A percentile compares a stretch with the other conserved stretches of the same genome.
These are phyloP conservation scores for Myrmecobius fasciatus DNA, from an alignment of 2,113 vertebrate genomes.

Conservation along the genomic window DNA sequence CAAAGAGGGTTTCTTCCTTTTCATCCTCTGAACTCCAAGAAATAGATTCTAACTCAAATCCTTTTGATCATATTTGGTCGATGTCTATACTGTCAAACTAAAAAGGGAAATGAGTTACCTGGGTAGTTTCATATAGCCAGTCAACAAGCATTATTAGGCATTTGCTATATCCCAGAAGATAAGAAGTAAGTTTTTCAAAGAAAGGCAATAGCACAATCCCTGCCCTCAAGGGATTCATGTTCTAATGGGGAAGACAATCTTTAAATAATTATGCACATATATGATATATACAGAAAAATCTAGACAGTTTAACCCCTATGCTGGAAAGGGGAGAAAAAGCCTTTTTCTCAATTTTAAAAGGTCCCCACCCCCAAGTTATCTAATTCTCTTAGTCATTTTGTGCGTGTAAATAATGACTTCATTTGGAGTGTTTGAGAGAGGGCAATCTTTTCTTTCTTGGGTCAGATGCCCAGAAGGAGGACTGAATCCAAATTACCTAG, in stretches of 20 bases:
- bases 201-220: background rate
- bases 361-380: conserved; percentile 16
- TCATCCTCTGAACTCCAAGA: background rate
- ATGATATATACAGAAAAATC: background rate
- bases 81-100: background rate
- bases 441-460: conserved; percentile 15
- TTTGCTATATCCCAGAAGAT: background rate
- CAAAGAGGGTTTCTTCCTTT: background rate
- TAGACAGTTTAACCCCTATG: background rate
- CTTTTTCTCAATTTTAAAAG: conserved; percentile 30
- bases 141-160: background rate
- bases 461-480: conserved; percentile 1
- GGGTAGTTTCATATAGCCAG: background rate
- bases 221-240: background rate
- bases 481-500: conserved; percentile 55
- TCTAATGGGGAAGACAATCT: background rate
- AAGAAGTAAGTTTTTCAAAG: conserved; percentile 2
- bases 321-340: background rate
- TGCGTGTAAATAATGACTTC: background rate
- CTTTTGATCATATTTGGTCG: background rate
- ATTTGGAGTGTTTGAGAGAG: conserved; percentile 39
- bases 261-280: background rate
- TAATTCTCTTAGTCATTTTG: conserved; percentile 45
- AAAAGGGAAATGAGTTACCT: background rate
- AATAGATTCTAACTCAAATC: background rate